Percentiles rank a stretch among this genome's conserved stretches.
Conservation (phyloP, 2,888 invertebrate genomes). For the Dryomyza anilis region DNA sequence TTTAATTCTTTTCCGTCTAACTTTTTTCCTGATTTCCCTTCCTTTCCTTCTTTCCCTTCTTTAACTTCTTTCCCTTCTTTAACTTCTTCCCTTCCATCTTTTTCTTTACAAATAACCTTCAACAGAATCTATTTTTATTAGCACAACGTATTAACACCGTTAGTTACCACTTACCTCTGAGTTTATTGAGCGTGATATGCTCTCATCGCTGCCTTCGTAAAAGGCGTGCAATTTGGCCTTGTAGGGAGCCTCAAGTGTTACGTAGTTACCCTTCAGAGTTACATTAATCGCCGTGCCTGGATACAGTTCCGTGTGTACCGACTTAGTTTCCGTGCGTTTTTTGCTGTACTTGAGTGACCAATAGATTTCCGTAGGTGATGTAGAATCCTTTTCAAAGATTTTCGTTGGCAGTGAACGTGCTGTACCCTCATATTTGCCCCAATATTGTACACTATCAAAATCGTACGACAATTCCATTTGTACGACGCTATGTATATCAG, state of each 20-base stretch:
- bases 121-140: not conserved
- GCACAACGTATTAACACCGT: not conserved
- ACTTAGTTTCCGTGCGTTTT: slow-evolving; percentile 63
- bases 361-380: slow-evolving; percentile 64
- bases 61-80: too few species aligned
- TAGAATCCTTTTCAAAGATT: slow-evolving; percentile 51
- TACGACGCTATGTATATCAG: slow-evolving; percentile 67
- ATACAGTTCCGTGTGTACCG: slow-evolving; percentile 70
- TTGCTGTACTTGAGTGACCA: slow-evolving; percentile 72
- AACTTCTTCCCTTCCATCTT: too few species aligned
- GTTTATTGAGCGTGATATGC: slow-evolving; percentile 54
- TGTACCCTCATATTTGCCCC: slow-evolving; percentile 75
- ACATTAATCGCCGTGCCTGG: slow-evolving; percentile 84
- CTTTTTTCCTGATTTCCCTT: too few species aligned
- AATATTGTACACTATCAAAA: slow-evolving; percentile 73
- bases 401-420: slow-evolving; percentile 58
- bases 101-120: too few species aligned
- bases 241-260: slow-evolving; percentile 77
- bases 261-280: slow-evolving; percentile 74
- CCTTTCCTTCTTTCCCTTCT: too few species aligned
- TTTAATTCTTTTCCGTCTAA: too few species aligned
- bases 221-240: slow-evolving; percentile 72
- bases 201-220: slow-evolving; percentile 56
- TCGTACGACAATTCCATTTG: slow-evolving; percentile 77
- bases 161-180: slow-evolving; percentile 47